Percentiles rank a stretch among this genome's conserved stretches.
phyloP scores from a whole-genome alignment of 2,797 vertebrate species.

The Peromyscus attwateri region DNA sequence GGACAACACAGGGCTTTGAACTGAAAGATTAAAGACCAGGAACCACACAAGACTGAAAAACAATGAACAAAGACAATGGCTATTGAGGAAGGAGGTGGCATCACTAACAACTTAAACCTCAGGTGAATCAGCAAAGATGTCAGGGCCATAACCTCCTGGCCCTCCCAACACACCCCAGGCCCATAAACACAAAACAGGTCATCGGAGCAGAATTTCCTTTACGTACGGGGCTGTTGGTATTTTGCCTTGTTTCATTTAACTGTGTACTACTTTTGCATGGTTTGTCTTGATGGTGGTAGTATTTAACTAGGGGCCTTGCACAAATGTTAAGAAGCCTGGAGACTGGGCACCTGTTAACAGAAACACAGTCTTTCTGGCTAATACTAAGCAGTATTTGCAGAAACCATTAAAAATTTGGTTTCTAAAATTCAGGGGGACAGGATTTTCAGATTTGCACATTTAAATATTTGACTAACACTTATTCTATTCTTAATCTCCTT shows the following conservation, averaged over 20 bases:
- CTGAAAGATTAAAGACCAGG: slow-evolving; percentile 50
- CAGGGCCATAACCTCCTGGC: not conserved
- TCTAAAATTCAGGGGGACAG: slow-evolving; percentile 40
- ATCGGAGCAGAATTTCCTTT: not conserved
- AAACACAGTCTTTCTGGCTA: not conserved
- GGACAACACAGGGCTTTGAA: slow-evolving; percentile 66
- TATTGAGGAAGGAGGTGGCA: not conserved
- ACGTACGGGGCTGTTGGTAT: not conserved
- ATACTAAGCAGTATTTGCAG: not conserved
- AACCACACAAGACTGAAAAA: slow-evolving; percentile 4
- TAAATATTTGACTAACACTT: slow-evolving; percentile 52
- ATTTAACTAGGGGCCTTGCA: not conserved
- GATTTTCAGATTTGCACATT: slow-evolving; percentile 60
- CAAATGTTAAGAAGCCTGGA: slow-evolving; percentile 29
- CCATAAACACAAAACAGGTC: not conserved
- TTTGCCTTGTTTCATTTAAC: slow-evolving; percentile 62
- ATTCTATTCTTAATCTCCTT: slow-evolving; percentile 26
- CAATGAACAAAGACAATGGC: slow-evolving; percentile 6
- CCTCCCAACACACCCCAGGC: not conserved
- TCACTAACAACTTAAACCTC: not conserved
- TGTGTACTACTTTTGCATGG: not conserved
- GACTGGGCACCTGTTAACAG: slow-evolving; percentile 18
- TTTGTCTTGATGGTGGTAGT: not conserved
- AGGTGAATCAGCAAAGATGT: not conserved
- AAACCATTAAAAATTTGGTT: slow-evolving; percentile 18